Conservation (phyloP, 35 echinoderm and acorn worm genomes). For the Apostichopus japonicus region DNA sequence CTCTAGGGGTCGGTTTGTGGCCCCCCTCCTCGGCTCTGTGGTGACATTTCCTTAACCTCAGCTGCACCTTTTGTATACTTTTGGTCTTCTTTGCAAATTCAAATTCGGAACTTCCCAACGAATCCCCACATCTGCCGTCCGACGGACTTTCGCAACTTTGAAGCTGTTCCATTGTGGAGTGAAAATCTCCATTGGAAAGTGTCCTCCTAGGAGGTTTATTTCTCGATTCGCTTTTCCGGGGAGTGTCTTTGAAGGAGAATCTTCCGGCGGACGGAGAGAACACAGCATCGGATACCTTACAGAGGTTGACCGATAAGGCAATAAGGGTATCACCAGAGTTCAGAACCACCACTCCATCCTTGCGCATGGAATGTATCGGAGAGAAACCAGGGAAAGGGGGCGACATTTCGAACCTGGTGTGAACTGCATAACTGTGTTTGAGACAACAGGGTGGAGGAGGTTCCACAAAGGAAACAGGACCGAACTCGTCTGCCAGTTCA, state of each 20-base stretch:
- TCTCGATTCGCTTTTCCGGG: neutral
- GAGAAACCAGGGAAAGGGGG: constrained; percentile 97
- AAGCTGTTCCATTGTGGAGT: neutral
- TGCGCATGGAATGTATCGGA: constrained; percentile 90
- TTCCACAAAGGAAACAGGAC: constrained; percentile 49
- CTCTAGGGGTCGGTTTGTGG: neutral
- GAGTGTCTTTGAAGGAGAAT: constrained; percentile 46
- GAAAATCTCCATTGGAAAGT: neutral
- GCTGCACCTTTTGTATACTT: neutral
- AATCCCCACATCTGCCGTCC: neutral
- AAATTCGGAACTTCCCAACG: neutral
- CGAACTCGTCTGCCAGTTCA: constrained; percentile 70
- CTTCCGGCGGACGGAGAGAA: constrained; percentile 70
- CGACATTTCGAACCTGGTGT: constrained; percentile 95
- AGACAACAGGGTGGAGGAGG: constrained; percentile 84
- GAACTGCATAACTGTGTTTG: constrained; percentile 90
- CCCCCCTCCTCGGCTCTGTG: neutral
- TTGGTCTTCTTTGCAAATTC: neutral
- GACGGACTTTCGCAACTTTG: neutral
- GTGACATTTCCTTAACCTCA: neutral
- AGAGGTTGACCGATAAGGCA: constrained; percentile 79
- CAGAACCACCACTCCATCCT: constrained; percentile 87
- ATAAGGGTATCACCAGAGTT: constrained; percentile 96
- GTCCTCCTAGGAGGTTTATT: neutral
- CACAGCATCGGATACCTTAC: constrained; percentile 64